These are phyloP conservation scores for Darevskia mixta DNA, from an alignment of 2,797 vertebrate species.

Conservation along the genomic window DNA sequence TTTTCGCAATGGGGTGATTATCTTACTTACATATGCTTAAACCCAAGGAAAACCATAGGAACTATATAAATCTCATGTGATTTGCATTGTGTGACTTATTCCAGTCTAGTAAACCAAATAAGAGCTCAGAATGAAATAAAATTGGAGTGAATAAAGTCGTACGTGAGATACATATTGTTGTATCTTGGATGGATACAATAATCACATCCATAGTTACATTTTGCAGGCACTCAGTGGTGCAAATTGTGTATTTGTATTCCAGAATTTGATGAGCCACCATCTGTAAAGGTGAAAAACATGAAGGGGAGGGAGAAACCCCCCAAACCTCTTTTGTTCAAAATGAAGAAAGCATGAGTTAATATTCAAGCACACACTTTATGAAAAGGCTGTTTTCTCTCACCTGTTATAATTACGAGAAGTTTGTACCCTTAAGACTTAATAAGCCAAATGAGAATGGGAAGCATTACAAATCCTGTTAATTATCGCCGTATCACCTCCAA, in stretches of 20 bases:
- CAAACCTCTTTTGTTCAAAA: background rate
- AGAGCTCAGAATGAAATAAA: background rate
- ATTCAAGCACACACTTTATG: background rate
- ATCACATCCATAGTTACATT: background rate
- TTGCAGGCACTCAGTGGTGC: background rate
- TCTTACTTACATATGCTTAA: background rate
- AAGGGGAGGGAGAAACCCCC: background rate
- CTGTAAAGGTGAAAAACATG: background rate
- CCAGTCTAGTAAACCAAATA: background rate
- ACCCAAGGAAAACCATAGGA: background rate
- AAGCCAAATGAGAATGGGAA: background rate
- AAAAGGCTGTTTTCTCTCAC: background rate
- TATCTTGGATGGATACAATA: background rate
- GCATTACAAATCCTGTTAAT: slow-evolving; percentile 6
- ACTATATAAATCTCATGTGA: background rate
- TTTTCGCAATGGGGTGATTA: background rate
- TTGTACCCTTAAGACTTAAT: background rate
- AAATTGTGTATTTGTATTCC: background rate
- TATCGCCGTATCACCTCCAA: background rate
- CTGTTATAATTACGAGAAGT: background rate
- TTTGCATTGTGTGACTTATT: background rate
- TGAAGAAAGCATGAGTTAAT: background rate
- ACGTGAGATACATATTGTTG: background rate
- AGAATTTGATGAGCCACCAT: background rate
- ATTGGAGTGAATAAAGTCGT: background rate